phyloP scores from a whole-genome alignment of 2,113 vertebrate genomes.

The Platysteira castanea region DNA sequence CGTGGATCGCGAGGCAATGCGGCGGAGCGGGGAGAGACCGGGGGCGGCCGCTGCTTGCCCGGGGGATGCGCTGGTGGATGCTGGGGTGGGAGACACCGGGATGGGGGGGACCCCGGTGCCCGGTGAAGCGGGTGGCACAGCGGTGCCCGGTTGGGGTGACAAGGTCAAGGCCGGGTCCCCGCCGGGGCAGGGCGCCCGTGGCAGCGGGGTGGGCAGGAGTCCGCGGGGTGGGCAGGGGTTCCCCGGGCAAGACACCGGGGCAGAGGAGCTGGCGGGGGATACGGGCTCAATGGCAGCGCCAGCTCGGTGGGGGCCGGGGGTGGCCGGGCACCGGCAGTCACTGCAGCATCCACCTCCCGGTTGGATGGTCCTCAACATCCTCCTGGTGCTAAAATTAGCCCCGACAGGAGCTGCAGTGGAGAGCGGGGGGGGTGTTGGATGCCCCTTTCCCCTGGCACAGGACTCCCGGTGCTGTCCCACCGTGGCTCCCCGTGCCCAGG shows the following conservation, averaged over 20 bases:
- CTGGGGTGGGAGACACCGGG: background rate
- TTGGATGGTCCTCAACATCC: background rate
- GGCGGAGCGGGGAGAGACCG: too few species aligned
- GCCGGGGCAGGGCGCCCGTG: too few species aligned
- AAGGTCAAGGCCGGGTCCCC: background rate
- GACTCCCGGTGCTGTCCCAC: background rate
- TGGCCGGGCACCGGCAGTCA: background rate
- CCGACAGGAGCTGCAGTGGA: background rate
- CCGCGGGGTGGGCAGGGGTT: background rate
- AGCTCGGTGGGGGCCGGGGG: background rate
- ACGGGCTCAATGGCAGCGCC: background rate
- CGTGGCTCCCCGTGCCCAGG: background rate
- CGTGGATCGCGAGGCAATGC: too few species aligned
- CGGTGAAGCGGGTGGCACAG: background rate
- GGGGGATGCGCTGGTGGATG: background rate
- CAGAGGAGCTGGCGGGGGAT: background rate
- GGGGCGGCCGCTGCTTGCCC: too few species aligned
- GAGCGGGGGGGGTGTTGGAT: background rate
- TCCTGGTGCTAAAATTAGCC: background rate
- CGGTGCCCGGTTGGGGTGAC: background rate
- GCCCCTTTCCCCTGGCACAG: background rate
- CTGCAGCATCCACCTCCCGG: background rate
- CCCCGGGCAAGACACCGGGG: background rate
- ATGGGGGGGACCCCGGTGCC: background rate
- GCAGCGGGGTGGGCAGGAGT: background rate